These are phyloP conservation scores for Gyps fulvus DNA, from an alignment of 2,113 vertebrate species.

Conservation along the genomic window DNA sequence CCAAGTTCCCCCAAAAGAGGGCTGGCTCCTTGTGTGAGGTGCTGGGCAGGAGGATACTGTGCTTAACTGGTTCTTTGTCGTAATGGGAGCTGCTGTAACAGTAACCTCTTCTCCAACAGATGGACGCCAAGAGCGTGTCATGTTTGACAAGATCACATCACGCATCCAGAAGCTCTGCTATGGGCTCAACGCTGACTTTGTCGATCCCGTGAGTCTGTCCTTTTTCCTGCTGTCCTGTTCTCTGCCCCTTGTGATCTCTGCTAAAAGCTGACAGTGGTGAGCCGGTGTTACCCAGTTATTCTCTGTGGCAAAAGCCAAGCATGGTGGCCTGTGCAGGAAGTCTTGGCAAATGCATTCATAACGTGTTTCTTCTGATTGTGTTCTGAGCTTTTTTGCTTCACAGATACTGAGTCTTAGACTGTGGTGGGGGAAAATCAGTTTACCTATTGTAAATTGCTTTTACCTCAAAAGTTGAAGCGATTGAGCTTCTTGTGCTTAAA, in stretches of 20 bases:
- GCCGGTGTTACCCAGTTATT: not conserved
- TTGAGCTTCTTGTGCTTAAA: not conserved
- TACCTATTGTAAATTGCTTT: not conserved
- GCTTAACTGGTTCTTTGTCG: not conserved
- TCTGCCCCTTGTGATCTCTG: not conserved
- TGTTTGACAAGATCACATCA: slow-evolving; percentile 97
- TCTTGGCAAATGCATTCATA: fast-evolving
- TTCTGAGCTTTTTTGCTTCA: not conserved
- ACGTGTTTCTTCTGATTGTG: not conserved
- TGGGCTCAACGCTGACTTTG: slow-evolving; percentile 92
- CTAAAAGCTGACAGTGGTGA: not conserved
- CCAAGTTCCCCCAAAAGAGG: fast-evolving
- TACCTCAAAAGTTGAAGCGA: not conserved
- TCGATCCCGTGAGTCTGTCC: slow-evolving; percentile 87
- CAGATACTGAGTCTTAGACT: not conserved
- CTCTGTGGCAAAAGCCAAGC: not conserved
- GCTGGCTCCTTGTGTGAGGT: not conserved
- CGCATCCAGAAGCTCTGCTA: slow-evolving; percentile 97
- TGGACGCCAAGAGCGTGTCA: slow-evolving; percentile 89
- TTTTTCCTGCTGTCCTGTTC: not conserved
- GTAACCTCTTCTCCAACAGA: slow-evolving; percentile 60
- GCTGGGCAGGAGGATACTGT: fast-evolving
- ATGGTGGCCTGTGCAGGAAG: fast-evolving
- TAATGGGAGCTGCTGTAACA: fast-evolving
- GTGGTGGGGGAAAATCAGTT: not conserved